phyloP scores from a whole-genome alignment of 2,888 invertebrate genomes.

The Gari tellinella region DNA sequence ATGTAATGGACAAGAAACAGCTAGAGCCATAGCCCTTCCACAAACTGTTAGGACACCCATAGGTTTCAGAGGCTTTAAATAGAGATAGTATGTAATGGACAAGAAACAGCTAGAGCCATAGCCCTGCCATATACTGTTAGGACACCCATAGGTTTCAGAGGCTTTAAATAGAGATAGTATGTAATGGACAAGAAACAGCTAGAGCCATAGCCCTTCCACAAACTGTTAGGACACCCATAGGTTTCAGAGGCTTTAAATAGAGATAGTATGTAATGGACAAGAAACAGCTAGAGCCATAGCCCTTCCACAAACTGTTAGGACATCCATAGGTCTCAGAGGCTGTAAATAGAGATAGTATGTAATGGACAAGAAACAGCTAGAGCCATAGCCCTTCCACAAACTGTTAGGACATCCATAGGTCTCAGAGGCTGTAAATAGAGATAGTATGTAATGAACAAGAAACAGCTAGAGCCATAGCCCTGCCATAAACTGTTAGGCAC shows the following conservation, averaged over 20 bases:
- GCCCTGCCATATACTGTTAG: slow-evolving; percentile 48
- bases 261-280: slow-evolving; percentile 19
- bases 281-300: slow-evolving; percentile 52
- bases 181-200: slow-evolving; percentile 42
- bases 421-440: slow-evolving; percentile 56
- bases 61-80: slow-evolving; percentile 57
- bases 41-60: slow-evolving; percentile 58
- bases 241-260: slow-evolving; percentile 57
- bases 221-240: slow-evolving; percentile 61
- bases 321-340: slow-evolving; percentile 66
- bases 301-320: slow-evolving; percentile 52
- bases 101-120: slow-evolving; percentile 55
- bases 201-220: slow-evolving; percentile 58
- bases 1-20: slow-evolving; percentile 42
- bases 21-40: slow-evolving; percentile 59
- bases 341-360: slow-evolving; percentile 25
- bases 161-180: slow-evolving; percentile 40
- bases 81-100: slow-evolving; percentile 9
- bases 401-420: slow-evolving; percentile 61
- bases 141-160: slow-evolving; percentile 65
- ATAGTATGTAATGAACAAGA: slow-evolving; percentile 24
- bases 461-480: slow-evolving; percentile 50
- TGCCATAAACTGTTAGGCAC: slow-evolving; percentile 62
- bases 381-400: slow-evolving; percentile 58
- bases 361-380: slow-evolving; percentile 43